These are phyloP conservation scores for Chiloscyllium punctatum DNA, from an alignment of 2,797 vertebrate genomes.

Conservation along the genomic window DNA sequence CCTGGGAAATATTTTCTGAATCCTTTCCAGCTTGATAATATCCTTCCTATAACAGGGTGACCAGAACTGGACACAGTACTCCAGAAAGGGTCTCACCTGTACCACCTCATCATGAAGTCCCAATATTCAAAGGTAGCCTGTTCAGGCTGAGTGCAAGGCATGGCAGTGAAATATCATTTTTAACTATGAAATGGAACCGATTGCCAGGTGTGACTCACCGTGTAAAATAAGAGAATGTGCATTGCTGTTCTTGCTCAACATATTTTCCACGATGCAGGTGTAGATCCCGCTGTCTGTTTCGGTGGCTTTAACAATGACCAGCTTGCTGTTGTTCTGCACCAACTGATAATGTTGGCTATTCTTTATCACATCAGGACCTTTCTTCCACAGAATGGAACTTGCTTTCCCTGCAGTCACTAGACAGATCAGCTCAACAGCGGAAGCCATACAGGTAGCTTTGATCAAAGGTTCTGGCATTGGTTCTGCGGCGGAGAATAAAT, in stretches of 20 bases:
- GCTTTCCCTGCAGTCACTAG: neutral
- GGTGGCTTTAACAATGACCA: neutral
- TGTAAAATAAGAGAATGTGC: neutral
- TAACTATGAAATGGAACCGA: neutral
- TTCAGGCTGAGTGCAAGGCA: neutral
- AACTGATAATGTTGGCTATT: neutral
- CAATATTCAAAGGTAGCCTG: neutral
- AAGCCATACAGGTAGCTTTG: neutral
- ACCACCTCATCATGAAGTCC: too few species aligned
- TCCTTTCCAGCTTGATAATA: too few species aligned
- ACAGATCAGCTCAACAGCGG: neutral
- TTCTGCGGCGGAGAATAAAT: neutral
- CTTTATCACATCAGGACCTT: neutral
- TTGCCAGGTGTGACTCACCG: neutral
- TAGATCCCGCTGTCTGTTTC: neutral
- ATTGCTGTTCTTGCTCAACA: neutral
- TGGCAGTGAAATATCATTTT: neutral
- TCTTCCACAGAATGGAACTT: neutral
- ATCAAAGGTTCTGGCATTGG: neutral
- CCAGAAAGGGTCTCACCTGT: too few species aligned
- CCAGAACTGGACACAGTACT: too few species aligned
- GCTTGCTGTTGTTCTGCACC: neutral
- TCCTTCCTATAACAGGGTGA: too few species aligned
- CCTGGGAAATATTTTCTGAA: too few species aligned
- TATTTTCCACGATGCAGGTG: neutral